phyloP scores from a whole-genome alignment of 2,113 vertebrate species.

The Notarius quadriscutis region DNA sequence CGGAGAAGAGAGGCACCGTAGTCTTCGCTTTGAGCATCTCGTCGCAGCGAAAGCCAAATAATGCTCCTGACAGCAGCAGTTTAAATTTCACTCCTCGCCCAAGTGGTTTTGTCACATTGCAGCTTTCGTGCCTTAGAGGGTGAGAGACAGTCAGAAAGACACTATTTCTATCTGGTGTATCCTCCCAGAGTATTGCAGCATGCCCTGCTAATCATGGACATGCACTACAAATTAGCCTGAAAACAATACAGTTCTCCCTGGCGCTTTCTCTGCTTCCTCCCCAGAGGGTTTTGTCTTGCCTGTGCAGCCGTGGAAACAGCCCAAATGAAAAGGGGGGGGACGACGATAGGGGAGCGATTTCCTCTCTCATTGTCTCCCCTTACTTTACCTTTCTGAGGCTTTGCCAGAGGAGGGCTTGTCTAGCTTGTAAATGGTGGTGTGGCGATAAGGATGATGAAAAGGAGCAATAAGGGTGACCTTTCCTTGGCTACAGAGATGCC shows the following conservation, averaged over 20 bases:
- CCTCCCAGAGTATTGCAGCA: slow-evolving; percentile 56
- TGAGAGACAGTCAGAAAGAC: slow-evolving; percentile 41
- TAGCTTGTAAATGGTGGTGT: slow-evolving; percentile 62
- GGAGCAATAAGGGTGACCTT: slow-evolving; percentile 60
- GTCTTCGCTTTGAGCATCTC: slow-evolving; percentile 35
- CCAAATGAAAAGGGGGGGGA: slow-evolving; percentile 38
- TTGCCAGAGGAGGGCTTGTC: slow-evolving; percentile 61
- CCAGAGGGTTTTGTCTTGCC: slow-evolving; percentile 63
- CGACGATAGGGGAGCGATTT: slow-evolving; percentile 60
- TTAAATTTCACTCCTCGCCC: slow-evolving; percentile 64
- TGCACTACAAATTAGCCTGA: slow-evolving; percentile 60
- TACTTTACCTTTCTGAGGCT: slow-evolving; percentile 56
- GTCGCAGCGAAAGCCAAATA: slow-evolving; percentile 60
- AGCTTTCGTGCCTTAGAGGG: slow-evolving; percentile 59
- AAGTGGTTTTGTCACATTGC: slow-evolving; percentile 60
- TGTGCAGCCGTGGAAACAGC: slow-evolving; percentile 55
- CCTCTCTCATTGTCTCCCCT: slow-evolving; percentile 45
- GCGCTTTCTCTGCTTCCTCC: slow-evolving; percentile 56
- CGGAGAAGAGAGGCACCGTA: slow-evolving; percentile 48
- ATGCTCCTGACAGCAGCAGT: slow-evolving; percentile 61
- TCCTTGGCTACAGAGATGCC: slow-evolving; percentile 47
- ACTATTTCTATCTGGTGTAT: slow-evolving; percentile 13
- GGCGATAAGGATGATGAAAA: slow-evolving; percentile 69
- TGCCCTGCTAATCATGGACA: slow-evolving; percentile 63
- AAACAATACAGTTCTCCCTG: slow-evolving; percentile 59